A percentile compares a stretch with the other conserved stretches of the same genome.
Conservation (phyloP, 2,888 invertebrate species). For the Corythucha ciliata region DNA sequence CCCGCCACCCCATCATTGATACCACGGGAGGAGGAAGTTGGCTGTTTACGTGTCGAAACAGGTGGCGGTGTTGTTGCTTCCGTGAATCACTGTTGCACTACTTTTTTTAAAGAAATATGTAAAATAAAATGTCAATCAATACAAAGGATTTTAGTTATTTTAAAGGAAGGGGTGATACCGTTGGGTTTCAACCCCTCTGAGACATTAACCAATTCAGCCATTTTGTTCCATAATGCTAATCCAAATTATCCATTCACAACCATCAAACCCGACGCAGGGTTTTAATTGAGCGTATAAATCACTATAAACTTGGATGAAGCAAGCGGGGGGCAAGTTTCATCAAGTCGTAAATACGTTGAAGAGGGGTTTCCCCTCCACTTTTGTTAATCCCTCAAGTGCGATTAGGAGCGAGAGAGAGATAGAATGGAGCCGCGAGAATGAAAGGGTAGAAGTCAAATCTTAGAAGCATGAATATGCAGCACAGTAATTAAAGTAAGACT, state of each 20-base stretch:
- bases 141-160: no score
- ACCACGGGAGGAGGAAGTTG: no score
- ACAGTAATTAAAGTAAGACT: constrained; percentile 27
- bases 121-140: no score
- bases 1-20: no score
- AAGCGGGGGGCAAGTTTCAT: constrained; percentile 21
- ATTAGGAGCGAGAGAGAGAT: constrained; percentile 9
- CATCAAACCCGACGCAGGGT: constrained; percentile 21
- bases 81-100: no score
- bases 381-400: constrained; percentile 28
- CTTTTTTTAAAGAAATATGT: no score
- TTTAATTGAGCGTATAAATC: constrained; percentile 25
- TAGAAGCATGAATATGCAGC: constrained; percentile 27
- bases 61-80: no score
- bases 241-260: constrained; percentile 25
- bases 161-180: no score
- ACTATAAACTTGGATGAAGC: constrained; percentile 19
- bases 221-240: constrained; percentile 21
- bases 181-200: no score
- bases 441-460: constrained; percentile 23
- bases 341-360: constrained; percentile 28
- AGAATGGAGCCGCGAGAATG: constrained; percentile 14
- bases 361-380: constrained; percentile 26
- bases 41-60: no score
- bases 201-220: no score